Evolutionary conservation across 2,113 vertebrate genomes (phyloP).

Genomic region (Coptodon rendalli): DNA sequence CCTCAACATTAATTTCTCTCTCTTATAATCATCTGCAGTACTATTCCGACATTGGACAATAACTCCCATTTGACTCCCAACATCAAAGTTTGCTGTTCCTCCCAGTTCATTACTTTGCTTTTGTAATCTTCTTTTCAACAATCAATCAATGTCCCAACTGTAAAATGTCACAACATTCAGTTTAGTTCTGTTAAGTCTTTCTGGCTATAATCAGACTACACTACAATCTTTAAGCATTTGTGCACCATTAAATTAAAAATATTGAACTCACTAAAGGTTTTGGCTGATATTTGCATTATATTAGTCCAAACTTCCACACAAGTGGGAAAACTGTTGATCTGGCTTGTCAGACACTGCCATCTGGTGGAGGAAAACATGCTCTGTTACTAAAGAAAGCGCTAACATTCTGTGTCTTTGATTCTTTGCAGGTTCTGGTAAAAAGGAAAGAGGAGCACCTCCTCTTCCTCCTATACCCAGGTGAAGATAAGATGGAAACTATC

Average conservation of each 20-base stretch:
- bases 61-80: neutral
- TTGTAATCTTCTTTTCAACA: neutral
- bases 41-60: neutral
- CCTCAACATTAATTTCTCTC: neutral
- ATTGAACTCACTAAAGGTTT: neutral
- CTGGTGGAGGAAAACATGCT: neutral
- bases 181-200: neutral
- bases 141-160: neutral
- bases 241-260: neutral
- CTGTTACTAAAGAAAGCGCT: neutral
- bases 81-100: neutral
- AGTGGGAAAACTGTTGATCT: neutral
- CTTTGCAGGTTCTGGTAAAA: conserved; percentile 81
- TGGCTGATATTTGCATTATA: neutral
- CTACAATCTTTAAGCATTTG: neutral
- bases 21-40: accelerated
- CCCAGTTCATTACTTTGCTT: neutral
- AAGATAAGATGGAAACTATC: conserved; percentile 53
- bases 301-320: neutral
- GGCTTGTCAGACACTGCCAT: neutral
- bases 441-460: conserved; percentile 89
- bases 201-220: accelerated
- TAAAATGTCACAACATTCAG: neutral
- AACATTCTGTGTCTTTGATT: neutral
- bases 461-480: conserved; percentile 91